Base-by-base conservation (phyloP, 2,888 invertebrate genomes). In the Germaria angustata region DNA sequence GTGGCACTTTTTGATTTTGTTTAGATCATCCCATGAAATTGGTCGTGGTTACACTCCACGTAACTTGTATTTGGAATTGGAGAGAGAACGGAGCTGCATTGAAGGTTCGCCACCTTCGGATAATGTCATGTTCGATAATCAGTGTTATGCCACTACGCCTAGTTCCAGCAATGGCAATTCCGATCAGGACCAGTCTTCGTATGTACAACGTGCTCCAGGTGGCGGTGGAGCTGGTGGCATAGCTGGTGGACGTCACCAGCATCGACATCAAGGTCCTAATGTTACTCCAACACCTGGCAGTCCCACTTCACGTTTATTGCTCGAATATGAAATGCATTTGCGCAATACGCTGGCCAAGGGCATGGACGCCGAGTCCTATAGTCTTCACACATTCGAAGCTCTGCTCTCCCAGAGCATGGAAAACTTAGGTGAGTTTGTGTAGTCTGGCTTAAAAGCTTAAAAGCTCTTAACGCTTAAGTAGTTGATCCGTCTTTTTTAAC, bases 281-380 rank as follows among this genome's bases (percentile, higher is more conserved):
- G 93, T 94, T 9, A 95, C 95, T 0, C 94, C 95, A 28, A 95
- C 96, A 0, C 95, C 96, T 0, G 95, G 96, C 20, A 96, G 97
- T 79, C 95, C 97, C 76, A 95, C 97, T 65, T 95, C 96, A 86
- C 93, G 97, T 24, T 93, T 98, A 9, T 93, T 98, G 22, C 93
- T 97, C 81, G 97, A 98, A 91, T 98, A 98, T 88, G 98, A 98
- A 92, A 97, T 97, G 96, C 97, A 98, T 90, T 93, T 98, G 75
- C 93, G 97, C 84, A 98, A 98, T 90, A 97, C 97, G 0, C 92
- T 98, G 84, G 97, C 97, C 84, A 97, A 97, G 91, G 98, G 97
- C 85, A 96, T 97, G 96, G 98, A 98, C 88, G 97, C 97, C 7
- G 97, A 98, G 92, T 97, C 97, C 90, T 97, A 97, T 92, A 97